phyloP scores from a whole-genome alignment of 2,797 vertebrate species.

The Eidolon dupreanum region DNA sequence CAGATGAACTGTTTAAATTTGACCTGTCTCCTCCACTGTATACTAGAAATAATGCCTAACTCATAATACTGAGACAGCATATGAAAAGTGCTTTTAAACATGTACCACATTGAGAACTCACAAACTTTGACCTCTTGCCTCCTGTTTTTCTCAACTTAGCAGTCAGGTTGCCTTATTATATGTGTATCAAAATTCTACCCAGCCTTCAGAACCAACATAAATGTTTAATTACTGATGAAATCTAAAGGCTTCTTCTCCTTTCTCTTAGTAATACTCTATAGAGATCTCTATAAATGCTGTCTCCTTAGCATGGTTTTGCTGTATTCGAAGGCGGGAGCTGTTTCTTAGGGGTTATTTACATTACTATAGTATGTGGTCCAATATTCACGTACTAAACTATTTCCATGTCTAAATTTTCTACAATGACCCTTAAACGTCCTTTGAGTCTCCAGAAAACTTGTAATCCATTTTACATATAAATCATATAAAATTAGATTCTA shows the following conservation, averaged over 20 bases:
- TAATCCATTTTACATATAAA: neutral
- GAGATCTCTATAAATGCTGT: neutral
- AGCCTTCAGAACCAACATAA: neutral
- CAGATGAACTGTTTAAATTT: neutral
- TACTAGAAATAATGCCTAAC: neutral
- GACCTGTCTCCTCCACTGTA: neutral
- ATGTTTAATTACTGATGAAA: neutral
- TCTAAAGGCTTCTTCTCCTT: neutral
- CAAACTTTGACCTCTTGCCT: neutral
- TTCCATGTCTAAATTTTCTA: neutral
- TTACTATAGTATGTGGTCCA: neutral
- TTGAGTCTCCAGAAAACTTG: neutral
- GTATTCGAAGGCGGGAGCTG: neutral
- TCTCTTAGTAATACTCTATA: neutral
- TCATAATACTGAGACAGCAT: neutral
- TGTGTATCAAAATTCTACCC: neutral
- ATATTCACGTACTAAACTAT: neutral
- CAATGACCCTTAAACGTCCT: neutral
- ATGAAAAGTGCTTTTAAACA: neutral
- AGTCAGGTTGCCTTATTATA: neutral
- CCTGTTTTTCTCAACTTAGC: neutral
- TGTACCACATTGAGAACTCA: neutral
- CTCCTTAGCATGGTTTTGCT: neutral
- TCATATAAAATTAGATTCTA: slow-evolving; percentile 27
- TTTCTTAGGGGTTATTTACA: neutral